Evolutionary conservation across 2,113 vertebrate genomes (phyloP).

Genomic region (Saguinus imperator): DNA sequence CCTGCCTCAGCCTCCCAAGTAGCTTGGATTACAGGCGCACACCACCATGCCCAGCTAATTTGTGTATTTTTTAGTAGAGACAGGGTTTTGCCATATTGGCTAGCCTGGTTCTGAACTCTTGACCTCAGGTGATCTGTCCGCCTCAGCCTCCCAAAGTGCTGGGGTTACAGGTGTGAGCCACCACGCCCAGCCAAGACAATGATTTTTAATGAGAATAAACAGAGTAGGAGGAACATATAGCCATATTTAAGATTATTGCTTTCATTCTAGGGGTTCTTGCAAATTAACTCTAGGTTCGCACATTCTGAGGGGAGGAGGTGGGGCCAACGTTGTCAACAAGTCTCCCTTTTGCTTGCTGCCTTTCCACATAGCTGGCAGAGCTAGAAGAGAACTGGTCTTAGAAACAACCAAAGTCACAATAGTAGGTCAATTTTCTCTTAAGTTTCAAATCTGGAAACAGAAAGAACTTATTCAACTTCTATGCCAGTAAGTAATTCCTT

Average conservation of each 20-base stretch:
- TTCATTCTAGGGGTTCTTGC: background rate
- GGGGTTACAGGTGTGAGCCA: too few relatives aligned
- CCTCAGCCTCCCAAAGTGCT: too few relatives aligned
- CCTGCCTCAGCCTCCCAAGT: too few relatives aligned
- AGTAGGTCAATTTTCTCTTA: constrained; percentile 27
- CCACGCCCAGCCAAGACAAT: too few relatives aligned
- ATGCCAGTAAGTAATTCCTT: background rate
- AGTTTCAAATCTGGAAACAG: constrained; percentile 54
- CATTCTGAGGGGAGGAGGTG: background rate
- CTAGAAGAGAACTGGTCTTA: constrained; percentile 2
- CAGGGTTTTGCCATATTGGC: too few relatives aligned
- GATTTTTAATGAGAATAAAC: constrained; percentile 6
- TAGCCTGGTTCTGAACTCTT: too few relatives aligned
- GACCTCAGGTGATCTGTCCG: too few relatives aligned
- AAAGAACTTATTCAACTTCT: constrained; percentile 34
- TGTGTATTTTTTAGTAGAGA: too few relatives aligned
- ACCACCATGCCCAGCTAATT: too few relatives aligned
- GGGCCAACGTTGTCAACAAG: background rate
- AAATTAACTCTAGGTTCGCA: background rate
- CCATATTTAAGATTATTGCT: background rate
- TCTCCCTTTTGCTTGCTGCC: background rate
- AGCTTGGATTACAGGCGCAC: too few relatives aligned
- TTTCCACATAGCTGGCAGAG: background rate
- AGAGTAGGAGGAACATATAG: background rate
- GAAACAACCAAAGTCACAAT: background rate